Percentiles rank a stretch among this genome's conserved stretches.
These are phyloP conservation scores for Vanessa cardui DNA, from an alignment of 2,888 invertebrate species.

Conservation along the genomic window DNA sequence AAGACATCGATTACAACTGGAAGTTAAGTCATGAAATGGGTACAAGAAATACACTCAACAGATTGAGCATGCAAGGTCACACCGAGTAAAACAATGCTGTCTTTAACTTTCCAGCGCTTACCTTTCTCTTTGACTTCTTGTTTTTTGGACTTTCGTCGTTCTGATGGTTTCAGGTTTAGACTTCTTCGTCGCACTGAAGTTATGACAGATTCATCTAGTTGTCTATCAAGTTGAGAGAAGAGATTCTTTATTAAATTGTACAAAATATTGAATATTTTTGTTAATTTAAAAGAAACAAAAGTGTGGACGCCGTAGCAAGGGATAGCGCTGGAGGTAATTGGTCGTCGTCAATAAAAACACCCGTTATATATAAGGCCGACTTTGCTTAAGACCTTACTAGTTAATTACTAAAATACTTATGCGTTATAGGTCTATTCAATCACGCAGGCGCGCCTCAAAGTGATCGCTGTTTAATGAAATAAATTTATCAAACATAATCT, in stretches of 20 bases:
- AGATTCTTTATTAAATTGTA: background rate
- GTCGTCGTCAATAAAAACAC: no score
- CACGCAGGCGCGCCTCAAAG: no score
- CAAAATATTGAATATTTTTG: no score
- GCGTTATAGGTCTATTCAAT: no score
- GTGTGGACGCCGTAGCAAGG: no score
- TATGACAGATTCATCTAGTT: slow-evolving; percentile 86
- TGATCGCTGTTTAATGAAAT: no score
- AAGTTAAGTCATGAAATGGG: slow-evolving; percentile 16
- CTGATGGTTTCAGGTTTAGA: slow-evolving; percentile 78
- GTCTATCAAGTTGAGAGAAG: slow-evolving; percentile 61
- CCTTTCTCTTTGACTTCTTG: slow-evolving; percentile 88
- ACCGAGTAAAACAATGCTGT: slow-evolving; percentile 10
- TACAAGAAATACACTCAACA: slow-evolving; percentile 27
- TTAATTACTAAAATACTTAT: no score
- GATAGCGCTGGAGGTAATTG: no score
- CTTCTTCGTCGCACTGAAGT: slow-evolving; percentile 86
- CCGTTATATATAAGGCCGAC: no score
- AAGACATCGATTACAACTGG: slow-evolving; percentile 19
- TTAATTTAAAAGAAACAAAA: no score
- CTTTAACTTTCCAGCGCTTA: slow-evolving; percentile 47
- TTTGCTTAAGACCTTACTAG: no score
- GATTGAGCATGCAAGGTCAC: slow-evolving; percentile 30
- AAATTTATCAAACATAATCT: no score
- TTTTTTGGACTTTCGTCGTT: slow-evolving; percentile 88